Conservation (phyloP, 2,113 vertebrate species). For the Cyprinodon variegatus region DNA sequence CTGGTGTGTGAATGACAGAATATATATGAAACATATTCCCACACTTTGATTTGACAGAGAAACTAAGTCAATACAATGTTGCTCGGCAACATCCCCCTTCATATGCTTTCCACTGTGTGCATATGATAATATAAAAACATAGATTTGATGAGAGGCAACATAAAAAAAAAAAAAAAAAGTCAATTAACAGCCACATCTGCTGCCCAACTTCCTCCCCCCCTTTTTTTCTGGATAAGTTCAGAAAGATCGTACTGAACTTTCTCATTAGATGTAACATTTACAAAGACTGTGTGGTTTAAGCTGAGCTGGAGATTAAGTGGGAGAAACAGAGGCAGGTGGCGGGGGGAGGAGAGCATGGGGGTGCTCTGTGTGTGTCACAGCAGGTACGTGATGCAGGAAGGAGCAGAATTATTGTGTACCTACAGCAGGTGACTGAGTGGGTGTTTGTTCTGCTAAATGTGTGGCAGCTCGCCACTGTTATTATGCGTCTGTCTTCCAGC, state of each 20-base stretch:
- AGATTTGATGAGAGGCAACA: conserved; percentile 27
- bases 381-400: conserved; percentile 54
- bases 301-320: conserved; percentile 65
- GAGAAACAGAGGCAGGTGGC: conserved; percentile 68
- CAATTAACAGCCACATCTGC: conserved; percentile 49
- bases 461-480: conserved; percentile 12
- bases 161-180: conserved; percentile 35
- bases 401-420: conserved; percentile 59
- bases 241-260: conserved; percentile 57
- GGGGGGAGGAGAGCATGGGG: conserved; percentile 47
- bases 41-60: conserved; percentile 47
- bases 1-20: conserved; percentile 69
- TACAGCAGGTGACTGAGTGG: conserved; percentile 61
- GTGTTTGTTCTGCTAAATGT: conserved; percentile 60
- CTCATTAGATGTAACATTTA: conserved; percentile 76
- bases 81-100: conserved; percentile 62
- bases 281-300: conserved; percentile 66
- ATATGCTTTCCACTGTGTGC: conserved; percentile 52
- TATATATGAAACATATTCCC: conserved; percentile 72
- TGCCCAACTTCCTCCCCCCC: conserved; percentile 20
- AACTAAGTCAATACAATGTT: conserved; percentile 61
- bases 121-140: conserved; percentile 60
- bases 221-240: conserved; percentile 44
- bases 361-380: conserved; percentile 51
- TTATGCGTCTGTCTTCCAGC: conserved; percentile 22